These are phyloP conservation scores for Hippocampus zosterae DNA, from an alignment of 2,113 vertebrate species.

Conservation along the genomic window DNA sequence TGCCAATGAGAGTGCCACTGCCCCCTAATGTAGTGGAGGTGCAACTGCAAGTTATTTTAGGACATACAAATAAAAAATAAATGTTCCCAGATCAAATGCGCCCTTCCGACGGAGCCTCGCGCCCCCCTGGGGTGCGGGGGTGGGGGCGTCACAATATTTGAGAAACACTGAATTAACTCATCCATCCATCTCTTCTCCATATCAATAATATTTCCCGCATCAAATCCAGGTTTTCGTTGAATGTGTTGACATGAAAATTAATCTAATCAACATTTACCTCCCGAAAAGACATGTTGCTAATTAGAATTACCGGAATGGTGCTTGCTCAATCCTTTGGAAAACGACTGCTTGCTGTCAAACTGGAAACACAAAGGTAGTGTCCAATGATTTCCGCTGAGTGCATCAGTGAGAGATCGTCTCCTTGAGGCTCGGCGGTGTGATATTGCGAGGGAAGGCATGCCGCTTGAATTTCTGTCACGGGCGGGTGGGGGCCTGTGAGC, in stretches of 20 bases:
- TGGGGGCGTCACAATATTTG: too few species aligned
- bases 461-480: conserved; percentile 63
- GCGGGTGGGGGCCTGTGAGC: conserved; percentile 50
- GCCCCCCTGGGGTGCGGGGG: too few species aligned
- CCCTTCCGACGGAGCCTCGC: too few species aligned
- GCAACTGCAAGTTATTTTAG: too few species aligned
- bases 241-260: too few species aligned
- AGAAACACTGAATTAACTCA: too few species aligned
- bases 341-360: background rate
- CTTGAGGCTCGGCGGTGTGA: conserved; percentile 19
- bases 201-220: background rate
- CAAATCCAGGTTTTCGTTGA: too few species aligned
- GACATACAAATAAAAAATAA: too few species aligned
- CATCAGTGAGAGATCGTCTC: conserved; percentile 27
- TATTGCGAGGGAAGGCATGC: conserved; percentile 29
- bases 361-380: background rate
- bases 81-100: too few species aligned
- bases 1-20: too few species aligned
- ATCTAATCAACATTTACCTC: background rate
- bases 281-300: background rate
- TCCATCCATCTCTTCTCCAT: too few species aligned
- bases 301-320: background rate
- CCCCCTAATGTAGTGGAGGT: too few species aligned
- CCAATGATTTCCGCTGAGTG: background rate
- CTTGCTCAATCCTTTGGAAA: background rate